Evolutionary conservation across 2,113 vertebrate genomes (phyloP), one percentile per base, ranked within the genome.

Genomic region (Anoura caudifer): DNA sequence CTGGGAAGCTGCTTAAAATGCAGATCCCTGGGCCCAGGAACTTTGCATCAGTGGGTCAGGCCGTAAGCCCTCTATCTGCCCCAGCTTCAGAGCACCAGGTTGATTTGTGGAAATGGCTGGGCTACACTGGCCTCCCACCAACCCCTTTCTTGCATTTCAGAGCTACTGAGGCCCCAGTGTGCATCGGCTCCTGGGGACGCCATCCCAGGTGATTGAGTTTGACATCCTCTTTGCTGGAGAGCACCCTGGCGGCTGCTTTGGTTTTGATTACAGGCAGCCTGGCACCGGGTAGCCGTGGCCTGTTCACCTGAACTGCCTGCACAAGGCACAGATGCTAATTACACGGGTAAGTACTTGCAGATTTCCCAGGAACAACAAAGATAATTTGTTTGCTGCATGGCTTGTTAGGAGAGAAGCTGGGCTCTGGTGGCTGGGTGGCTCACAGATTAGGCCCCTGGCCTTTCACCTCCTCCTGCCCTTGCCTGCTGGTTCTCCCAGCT

Each of bases 351-450:
- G 98, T 98, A 98, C 98, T 98, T 98, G 96, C 98, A 98, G 98
- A 98, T 98, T 98, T 98, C 98, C 98, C 98, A 98, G 96, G 98
- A 96, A 97, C 98, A 98, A 98, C 98, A 98, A 98, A 98, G 98
- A 98, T 98, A 98, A 98, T 98, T 98, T 98, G 98, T 98, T 98
- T 98, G 98, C 97, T 98, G 97, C 98, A 98, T 98, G 98, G 97
- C 98, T 98, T 98, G 98, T 98, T 98, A 98, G 98, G 97, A 98
- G 98, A 93, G 88, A 98, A 97, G 97, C 98, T 95, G 90, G 96
- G 98, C 97, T 97, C 98, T 98, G 98, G 98, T 98, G 95, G 91
- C 97, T 98, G 98, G 97, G 98, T 98, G 98, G 98, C 97, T 98
- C 93, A 94, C 41, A 98, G 97, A 98, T 98, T 96, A 98, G 97